Evolutionary conservation across 2,797 vertebrate species (phyloP).

Genomic region (Tapirus indicus): DNA sequence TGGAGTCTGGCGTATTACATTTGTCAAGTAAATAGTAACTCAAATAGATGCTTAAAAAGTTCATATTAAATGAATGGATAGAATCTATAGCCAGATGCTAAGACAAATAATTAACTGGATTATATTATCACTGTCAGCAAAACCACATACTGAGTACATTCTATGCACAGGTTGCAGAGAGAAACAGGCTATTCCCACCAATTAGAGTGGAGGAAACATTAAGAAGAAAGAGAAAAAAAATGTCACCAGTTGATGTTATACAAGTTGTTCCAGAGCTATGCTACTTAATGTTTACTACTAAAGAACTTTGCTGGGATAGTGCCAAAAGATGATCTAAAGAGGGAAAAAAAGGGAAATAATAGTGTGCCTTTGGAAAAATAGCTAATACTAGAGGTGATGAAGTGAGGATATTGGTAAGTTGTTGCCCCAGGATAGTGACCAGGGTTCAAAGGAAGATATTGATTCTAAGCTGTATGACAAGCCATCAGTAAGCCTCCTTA

Average conservation of each 20-base stretch:
- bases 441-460: neutral
- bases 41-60: neutral
- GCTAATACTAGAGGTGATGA: neutral
- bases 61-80: neutral
- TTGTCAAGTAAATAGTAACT: neutral
- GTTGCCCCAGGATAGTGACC: neutral
- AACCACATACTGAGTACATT: neutral
- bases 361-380: neutral
- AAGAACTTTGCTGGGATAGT: neutral
- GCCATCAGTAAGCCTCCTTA: neutral
- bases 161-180: neutral
- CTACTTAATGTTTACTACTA: neutral
- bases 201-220: neutral
- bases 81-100: neutral
- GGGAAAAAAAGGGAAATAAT: neutral
- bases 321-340: neutral
- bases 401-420: neutral
- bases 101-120: neutral
- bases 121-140: neutral
- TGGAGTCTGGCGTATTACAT: neutral
- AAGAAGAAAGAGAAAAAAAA: neutral
- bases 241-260: neutral
- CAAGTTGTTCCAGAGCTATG: neutral
- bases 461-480: neutral
- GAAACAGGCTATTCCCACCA: neutral